phyloP scores from a whole-genome alignment of 2,888 invertebrate genomes.

The Griposia aprilina region DNA sequence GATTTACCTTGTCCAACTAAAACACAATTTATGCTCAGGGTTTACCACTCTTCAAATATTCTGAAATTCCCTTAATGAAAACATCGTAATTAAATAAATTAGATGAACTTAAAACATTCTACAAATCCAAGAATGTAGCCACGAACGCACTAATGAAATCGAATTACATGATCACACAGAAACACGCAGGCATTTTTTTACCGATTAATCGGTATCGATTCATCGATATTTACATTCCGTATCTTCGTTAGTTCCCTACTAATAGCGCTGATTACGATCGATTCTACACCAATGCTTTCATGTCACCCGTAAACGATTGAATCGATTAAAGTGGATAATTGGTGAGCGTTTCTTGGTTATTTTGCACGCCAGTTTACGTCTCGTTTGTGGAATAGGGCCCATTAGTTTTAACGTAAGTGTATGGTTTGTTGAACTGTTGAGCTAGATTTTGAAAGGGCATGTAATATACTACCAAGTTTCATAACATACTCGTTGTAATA shows the following conservation, averaged over 20 bases:
- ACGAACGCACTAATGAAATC: slow-evolving; percentile 41
- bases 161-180: slow-evolving; percentile 35
- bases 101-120: slow-evolving; percentile 20
- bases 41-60: background rate
- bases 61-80: slow-evolving; percentile 10
- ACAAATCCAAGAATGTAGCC: slow-evolving; percentile 10
- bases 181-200: slow-evolving; percentile 43
- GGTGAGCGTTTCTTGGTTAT: slow-evolving; percentile 56
- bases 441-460: slow-evolving; percentile 56
- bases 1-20: background rate
- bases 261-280: slow-evolving; percentile 65
- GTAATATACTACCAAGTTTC: slow-evolving; percentile 32
- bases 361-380: slow-evolving; percentile 62
- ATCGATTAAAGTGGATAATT: slow-evolving; percentile 63
- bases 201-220: slow-evolving; percentile 59
- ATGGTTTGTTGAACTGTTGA: slow-evolving; percentile 56
- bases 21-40: background rate
- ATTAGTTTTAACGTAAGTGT: slow-evolving; percentile 63
- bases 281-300: slow-evolving; percentile 61
- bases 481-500: slow-evolving; percentile 18
- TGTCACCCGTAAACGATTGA: slow-evolving; percentile 63
- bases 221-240: slow-evolving; percentile 66
- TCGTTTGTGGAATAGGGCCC: slow-evolving; percentile 59
- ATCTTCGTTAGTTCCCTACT: slow-evolving; percentile 57
- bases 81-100: slow-evolving; percentile 17